phyloP scores from a whole-genome alignment of 2,888 invertebrate species.

The Tenthredo distinguenda region DNA sequence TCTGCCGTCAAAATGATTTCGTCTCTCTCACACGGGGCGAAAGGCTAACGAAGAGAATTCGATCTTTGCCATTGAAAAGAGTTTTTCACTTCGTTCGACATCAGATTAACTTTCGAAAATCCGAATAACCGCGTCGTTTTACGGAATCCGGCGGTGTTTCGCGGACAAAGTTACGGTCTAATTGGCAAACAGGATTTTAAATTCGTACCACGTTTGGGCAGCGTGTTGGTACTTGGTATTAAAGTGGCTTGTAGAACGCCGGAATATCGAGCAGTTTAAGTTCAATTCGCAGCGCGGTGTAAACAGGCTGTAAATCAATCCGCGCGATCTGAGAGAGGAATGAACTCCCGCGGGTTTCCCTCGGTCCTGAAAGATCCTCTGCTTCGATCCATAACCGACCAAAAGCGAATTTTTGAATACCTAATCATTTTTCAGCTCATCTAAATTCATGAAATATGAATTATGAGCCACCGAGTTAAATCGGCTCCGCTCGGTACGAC shows the following conservation, averaged over 20 bases:
- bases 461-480: neutral
- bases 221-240: neutral
- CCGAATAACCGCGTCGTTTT: neutral
- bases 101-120: conserved; percentile 20
- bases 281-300: neutral
- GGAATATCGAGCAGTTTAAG: neutral
- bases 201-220: conserved; percentile 14
- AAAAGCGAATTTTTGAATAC: neutral
- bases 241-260: neutral
- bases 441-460: neutral
- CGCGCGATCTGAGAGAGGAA: neutral
- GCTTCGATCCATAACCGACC: no score
- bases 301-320: neutral
- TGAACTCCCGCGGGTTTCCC: no score
- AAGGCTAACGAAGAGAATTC: neutral
- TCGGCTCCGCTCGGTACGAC: neutral
- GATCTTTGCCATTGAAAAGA: neutral
- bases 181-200: conserved; percentile 36
- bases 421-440: neutral
- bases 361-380: no score
- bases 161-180: conserved; percentile 4
- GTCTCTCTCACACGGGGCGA: neutral
- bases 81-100: neutral
- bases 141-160: neutral
- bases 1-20: no score